Conservation (phyloP, 2,888 invertebrate genomes). For the Eupithecia exiguata region DNA sequence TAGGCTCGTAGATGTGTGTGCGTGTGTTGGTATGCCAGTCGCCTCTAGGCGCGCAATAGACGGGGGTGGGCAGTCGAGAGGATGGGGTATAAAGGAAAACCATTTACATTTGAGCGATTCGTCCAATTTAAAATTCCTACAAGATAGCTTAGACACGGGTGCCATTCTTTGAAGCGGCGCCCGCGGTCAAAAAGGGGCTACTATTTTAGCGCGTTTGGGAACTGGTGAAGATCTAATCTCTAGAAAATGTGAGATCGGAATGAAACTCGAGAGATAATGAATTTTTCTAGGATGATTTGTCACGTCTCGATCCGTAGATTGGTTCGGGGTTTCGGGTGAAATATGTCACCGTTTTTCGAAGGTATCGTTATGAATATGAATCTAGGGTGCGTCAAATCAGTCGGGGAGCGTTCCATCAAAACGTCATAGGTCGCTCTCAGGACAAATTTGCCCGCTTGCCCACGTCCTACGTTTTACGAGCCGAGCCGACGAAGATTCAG, state of each 20-base stretch:
- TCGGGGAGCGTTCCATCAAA: constrained; percentile 81
- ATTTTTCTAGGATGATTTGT: constrained; percentile 53
- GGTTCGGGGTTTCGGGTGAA: constrained; percentile 62
- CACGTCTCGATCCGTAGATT: constrained; percentile 57
- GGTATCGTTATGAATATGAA: constrained; percentile 82
- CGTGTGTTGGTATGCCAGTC: constrained; percentile 82
- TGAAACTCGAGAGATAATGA: constrained; percentile 52
- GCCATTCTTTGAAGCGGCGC: constrained; percentile 79
- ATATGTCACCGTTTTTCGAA: constrained; percentile 65
- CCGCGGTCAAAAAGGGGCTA: constrained; percentile 73
- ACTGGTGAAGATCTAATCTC: constrained; percentile 18
- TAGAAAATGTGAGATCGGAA: constrained; percentile 8
- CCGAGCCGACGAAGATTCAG: constrained; percentile 83
- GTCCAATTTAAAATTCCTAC: constrained; percentile 85
- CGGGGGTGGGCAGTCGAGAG: constrained; percentile 80
- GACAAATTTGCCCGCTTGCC: constrained; percentile 83
- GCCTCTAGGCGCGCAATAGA: constrained; percentile 83
- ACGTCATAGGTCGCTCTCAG: constrained; percentile 83
- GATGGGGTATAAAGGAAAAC: constrained; percentile 85
- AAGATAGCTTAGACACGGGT: constrained; percentile 83
- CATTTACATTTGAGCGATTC: constrained; percentile 86
- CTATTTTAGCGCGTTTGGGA: constrained; percentile 52
- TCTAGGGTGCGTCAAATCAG: constrained; percentile 79
- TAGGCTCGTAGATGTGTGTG: constrained; percentile 76
- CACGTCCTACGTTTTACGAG: constrained; percentile 84